Evolutionary conservation across 2,797 vertebrate genomes (phyloP).

Genomic region (Mergus octosetaceus): DNA sequence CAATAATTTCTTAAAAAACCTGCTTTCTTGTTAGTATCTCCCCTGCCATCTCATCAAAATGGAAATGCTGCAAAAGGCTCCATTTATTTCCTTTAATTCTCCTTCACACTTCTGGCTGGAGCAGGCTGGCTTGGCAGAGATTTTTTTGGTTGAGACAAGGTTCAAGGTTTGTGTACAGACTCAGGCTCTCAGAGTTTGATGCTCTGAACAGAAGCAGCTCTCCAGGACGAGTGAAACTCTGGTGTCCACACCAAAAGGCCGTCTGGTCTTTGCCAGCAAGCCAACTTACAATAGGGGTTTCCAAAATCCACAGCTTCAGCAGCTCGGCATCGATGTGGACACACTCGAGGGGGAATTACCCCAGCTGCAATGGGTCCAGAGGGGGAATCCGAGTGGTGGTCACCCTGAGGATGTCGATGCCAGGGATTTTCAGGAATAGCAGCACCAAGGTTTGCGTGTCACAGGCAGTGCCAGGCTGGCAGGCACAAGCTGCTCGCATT

Average conservation of each 20-base stretch:
- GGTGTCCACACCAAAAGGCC: neutral
- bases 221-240: rapidly evolving
- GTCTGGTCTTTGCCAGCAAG: neutral
- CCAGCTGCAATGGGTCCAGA: neutral
- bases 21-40: constrained; percentile 75
- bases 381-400: neutral
- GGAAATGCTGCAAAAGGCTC: constrained; percentile 60
- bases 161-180: neutral
- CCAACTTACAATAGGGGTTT: neutral
- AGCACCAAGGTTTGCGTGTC: neutral
- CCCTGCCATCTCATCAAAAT: constrained; percentile 73
- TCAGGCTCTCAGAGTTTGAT: rapidly evolving
- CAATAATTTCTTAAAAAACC: constrained; percentile 70
- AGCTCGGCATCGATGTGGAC: neutral
- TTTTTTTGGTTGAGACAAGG: neutral
- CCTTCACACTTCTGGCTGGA: neutral
- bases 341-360: rapidly evolving
- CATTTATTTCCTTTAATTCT: constrained; percentile 62
- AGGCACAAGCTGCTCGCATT: neutral
- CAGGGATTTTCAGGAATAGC: neutral
- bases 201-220: neutral
- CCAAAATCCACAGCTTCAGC: neutral
- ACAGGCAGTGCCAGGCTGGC: constrained; percentile 5
- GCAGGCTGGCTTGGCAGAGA: neutral
- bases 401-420: neutral